These are phyloP conservation scores for Desmodus rotundus DNA, from an alignment of 2,113 vertebrate species.

Conservation along the genomic window DNA sequence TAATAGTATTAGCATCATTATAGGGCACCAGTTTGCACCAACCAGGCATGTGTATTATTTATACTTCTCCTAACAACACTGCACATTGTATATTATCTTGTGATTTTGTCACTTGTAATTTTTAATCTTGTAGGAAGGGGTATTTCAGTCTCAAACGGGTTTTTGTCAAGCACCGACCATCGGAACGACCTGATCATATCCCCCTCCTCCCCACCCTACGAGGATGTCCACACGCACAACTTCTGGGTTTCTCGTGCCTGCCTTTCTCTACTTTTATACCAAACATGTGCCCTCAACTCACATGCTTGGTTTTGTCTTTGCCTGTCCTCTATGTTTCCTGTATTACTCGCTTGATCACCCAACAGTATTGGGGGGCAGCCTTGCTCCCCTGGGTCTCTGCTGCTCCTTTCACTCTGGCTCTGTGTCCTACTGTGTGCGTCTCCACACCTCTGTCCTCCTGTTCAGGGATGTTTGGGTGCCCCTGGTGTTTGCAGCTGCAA, in stretches of 20 bases:
- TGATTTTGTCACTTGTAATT: neutral
- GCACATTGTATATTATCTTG: neutral
- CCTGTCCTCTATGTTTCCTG: accelerated
- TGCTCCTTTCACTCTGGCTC: neutral
- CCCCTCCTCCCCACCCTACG: accelerated
- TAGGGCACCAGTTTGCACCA: neutral
- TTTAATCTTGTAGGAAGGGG: neutral
- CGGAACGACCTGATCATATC: accelerated
- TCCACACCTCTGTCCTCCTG: neutral
- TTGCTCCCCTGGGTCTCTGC: neutral
- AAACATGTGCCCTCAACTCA: accelerated
- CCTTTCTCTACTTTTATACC: neutral
- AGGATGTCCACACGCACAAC: accelerated
- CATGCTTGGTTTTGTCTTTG: neutral
- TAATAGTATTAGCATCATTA: neutral
- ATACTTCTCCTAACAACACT: neutral
- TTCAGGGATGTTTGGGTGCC: neutral
- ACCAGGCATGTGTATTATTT: too few species aligned
- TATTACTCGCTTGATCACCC: neutral
- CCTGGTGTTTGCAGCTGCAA: neutral
- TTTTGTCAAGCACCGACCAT: neutral
- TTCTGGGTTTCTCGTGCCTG: neutral
- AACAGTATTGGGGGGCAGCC: accelerated
- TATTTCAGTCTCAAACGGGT: neutral
- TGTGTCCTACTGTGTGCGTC: too few species aligned